Percentiles rank a stretch among this genome's conserved stretches.
Evolutionary conservation across 2,888 invertebrate species (phyloP).

Genomic region (Saturnia japonica): DNA sequence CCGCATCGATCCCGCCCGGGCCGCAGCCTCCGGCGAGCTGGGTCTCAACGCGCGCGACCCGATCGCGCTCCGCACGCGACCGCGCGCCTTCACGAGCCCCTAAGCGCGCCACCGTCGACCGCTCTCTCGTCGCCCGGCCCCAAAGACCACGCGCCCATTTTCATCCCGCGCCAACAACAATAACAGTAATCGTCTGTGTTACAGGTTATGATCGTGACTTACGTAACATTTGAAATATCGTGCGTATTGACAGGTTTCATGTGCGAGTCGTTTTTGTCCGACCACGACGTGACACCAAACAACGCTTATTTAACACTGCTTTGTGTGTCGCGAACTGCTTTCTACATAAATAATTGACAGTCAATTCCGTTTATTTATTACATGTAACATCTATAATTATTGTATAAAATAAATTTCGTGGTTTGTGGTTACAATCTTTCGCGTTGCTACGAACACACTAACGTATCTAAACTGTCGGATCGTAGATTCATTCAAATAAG

Average conservation of each 20-base stretch:
- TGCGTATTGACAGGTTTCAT: conserved; percentile 68
- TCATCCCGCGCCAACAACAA: conserved; percentile 60
- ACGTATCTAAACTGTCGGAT: conserved; percentile 36
- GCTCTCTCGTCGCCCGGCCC: conserved; percentile 49
- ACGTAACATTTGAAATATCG: conserved; percentile 65
- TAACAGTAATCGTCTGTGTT: conserved; percentile 57
- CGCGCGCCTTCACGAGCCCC: conserved; percentile 49
- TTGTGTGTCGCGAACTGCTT: conserved; percentile 26
- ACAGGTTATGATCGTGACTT: conserved; percentile 67
- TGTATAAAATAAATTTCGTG: background rate
- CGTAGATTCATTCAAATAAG: conserved; percentile 36
- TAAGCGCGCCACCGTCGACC: conserved; percentile 48
- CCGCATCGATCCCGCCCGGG: conserved; percentile 78
- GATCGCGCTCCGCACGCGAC: conserved; percentile 57
- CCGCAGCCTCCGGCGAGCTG: conserved; percentile 61
- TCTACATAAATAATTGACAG: background rate
- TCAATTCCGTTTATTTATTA: background rate
- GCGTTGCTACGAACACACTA: conserved; percentile 49
- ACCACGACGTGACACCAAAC: conserved; percentile 30
- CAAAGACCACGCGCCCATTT: conserved; percentile 51
- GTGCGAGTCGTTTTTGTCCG: conserved; percentile 49
- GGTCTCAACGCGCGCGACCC: conserved; percentile 60
- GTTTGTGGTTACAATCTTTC: conserved; percentile 18
- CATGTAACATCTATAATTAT: background rate
- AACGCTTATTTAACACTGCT: conserved; percentile 23